These are phyloP conservation scores for Erynnis tages DNA, from an alignment of 2,888 invertebrate species.

Conservation along the genomic window DNA sequence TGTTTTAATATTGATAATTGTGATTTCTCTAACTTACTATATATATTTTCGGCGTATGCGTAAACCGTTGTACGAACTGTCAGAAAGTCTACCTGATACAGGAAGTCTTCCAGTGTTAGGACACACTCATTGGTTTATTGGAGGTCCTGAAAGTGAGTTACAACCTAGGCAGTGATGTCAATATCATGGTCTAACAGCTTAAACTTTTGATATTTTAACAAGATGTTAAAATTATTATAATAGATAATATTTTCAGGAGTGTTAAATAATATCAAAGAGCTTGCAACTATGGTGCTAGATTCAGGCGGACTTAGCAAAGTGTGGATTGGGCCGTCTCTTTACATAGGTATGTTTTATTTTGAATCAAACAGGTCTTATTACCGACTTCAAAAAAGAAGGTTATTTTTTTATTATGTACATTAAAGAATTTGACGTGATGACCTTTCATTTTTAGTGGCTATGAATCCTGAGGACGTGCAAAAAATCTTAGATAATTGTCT, in stretches of 20 bases:
- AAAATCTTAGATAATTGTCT: constrained; percentile 60
- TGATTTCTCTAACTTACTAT: constrained; percentile 49
- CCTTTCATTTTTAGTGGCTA: constrained; percentile 43
- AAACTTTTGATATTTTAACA: neutral
- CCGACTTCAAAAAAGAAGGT: too few relatives aligned
- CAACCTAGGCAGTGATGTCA: too few relatives aligned
- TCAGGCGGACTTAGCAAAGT: constrained; percentile 46
- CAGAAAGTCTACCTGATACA: constrained; percentile 45
- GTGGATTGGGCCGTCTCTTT: constrained; percentile 63
- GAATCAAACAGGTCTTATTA: too few relatives aligned
- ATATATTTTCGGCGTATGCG: constrained; percentile 50
- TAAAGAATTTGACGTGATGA: neutral
- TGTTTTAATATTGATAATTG: constrained; percentile 42
- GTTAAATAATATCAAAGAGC: constrained; percentile 47
- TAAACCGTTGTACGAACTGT: constrained; percentile 50
- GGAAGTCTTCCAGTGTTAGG: constrained; percentile 57
- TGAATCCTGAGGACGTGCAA: constrained; percentile 61
- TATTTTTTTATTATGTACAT: neutral
- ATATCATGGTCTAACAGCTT: too few relatives aligned
- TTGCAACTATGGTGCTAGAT: constrained; percentile 40
- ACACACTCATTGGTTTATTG: constrained; percentile 64
- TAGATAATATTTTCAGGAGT: constrained; percentile 46
- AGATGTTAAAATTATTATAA: constrained; percentile 1
- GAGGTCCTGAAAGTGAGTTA: constrained; percentile 66
- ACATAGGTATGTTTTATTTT: constrained; percentile 46